Percentiles rank a stretch among this genome's conserved stretches.
Evolutionary conservation across 2,113 vertebrate genomes (phyloP).

Genomic region (Chaetura pelagica): DNA sequence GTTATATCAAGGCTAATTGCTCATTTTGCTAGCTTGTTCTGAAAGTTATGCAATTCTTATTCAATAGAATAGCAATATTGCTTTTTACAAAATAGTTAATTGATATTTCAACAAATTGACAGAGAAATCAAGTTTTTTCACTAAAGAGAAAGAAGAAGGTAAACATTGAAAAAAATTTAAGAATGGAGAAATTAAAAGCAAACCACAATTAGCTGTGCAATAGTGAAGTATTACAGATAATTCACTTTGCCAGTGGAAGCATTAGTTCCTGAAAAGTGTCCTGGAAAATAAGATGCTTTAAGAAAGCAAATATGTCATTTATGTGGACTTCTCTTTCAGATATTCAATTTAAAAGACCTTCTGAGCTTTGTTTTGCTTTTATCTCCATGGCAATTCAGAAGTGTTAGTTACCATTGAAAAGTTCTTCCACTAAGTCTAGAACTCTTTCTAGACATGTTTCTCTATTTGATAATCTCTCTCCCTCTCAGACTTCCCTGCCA

Average conservation of each 20-base stretch:
- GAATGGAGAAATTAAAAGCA: neutral
- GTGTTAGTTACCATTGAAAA: neutral
- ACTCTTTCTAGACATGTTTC: neutral
- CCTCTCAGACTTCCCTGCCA: neutral
- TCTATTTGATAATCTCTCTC: neutral
- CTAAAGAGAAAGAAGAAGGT: neutral
- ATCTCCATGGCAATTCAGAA: neutral
- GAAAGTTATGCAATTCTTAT: neutral
- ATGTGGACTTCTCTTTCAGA: neutral
- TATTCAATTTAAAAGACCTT: neutral
- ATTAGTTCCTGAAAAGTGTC: neutral
- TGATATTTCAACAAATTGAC: neutral
- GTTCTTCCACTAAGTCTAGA: neutral
- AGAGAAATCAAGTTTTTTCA: neutral
- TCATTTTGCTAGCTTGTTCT: constrained; percentile 28
- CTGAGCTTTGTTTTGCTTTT: neutral
- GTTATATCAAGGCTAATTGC: constrained; percentile 12
- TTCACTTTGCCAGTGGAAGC: neutral
- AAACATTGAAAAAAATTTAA: neutral
- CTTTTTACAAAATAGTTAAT: neutral
- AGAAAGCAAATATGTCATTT: neutral
- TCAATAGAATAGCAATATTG: neutral
- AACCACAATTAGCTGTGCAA: neutral
- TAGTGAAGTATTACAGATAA: neutral
- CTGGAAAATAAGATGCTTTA: neutral